Base-by-base conservation (phyloP, 2,797 vertebrate species). In the Alcedo quadribrachys region DNA sequence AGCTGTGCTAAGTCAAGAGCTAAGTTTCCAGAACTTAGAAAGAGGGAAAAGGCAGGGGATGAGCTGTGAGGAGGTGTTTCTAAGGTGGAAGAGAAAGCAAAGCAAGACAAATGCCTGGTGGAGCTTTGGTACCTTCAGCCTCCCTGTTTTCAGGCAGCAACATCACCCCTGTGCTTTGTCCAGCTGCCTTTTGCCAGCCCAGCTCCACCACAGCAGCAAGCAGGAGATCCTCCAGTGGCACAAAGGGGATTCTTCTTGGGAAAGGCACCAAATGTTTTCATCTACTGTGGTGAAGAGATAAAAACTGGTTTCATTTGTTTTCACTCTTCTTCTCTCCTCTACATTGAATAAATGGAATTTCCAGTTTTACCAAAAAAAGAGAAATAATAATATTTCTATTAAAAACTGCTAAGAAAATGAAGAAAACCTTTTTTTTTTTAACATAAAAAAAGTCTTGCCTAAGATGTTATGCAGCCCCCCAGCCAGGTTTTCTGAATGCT, bases 101-200 rank as follows among this genome's bases (percentile, higher is more conserved):
- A 48, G 2, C 40, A 50, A 27, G 24, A 53, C 74, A 81, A 70
- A 48, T 12, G 7, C 5, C 20, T n/a, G 30, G 7, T 45, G 27
- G n/a, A 89, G 50, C 6, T 75, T 70, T 74, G 5, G 10, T 82
- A 46, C 53, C 35, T 74, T 68, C 58, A 28, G 16, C 20, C 5
- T 84, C 70, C 30, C 12, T 37, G 17, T 25, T 90, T 79, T 50
- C 69, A 76, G 63, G 1, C 1, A 43, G 27, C 6, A 16, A 30
- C 1, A 1, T 12, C 30, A 93, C 22, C 43, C 55, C 40, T 33
- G 15, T 0, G 0, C 33, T 24, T 81, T 86, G 87, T 63, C 66
- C 55, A 79, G 48, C 54, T 81, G 57, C 8, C 20, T 89, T 94
- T 95, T 62, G 81, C 24, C 87, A 68, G 83, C 91, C 46, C 30